A percentile compares a stretch with the other conserved stretches of the same genome.
Conservation (phyloP, 2,888 invertebrate species). For the Agapetus fuscipes region DNA sequence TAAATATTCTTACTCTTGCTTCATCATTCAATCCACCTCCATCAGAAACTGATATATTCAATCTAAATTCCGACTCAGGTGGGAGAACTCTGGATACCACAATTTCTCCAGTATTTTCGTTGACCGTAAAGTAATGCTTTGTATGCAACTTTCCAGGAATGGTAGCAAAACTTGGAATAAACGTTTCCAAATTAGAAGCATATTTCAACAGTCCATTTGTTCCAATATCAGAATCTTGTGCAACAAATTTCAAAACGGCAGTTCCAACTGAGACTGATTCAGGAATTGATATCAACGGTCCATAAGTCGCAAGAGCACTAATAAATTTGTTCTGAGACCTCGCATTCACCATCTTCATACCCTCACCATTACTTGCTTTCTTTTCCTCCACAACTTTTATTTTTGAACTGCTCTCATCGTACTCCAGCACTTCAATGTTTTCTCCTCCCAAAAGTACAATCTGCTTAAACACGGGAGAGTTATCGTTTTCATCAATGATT, state of each 20-base stretch:
- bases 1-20: conserved; percentile 58
- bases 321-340: conserved; percentile 37
- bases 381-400: conserved; percentile 40
- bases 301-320: conserved; percentile 29
- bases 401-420: conserved; percentile 43
- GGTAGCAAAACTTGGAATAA: conserved; percentile 45
- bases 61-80: conserved; percentile 63
- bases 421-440: conserved; percentile 55
- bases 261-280: conserved; percentile 65
- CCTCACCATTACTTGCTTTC: conserved; percentile 29
- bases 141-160: conserved; percentile 38
- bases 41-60: conserved; percentile 70
- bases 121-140: conserved; percentile 64
- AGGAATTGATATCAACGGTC: conserved; percentile 58
- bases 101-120: conserved; percentile 65
- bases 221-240: conserved; percentile 63
- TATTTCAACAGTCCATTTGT: conserved; percentile 63
- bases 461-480: conserved; percentile 60
- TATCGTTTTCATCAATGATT: conserved; percentile 75
- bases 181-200: conserved; percentile 57
- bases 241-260: conserved; percentile 57
- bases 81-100: conserved; percentile 60
- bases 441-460: conserved; percentile 61
- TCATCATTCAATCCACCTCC: conserved; percentile 63
- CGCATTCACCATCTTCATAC: conserved; percentile 30